Evolutionary conservation across 2,888 invertebrate genomes (phyloP).

Genomic region (Odiellus spinosus): DNA sequence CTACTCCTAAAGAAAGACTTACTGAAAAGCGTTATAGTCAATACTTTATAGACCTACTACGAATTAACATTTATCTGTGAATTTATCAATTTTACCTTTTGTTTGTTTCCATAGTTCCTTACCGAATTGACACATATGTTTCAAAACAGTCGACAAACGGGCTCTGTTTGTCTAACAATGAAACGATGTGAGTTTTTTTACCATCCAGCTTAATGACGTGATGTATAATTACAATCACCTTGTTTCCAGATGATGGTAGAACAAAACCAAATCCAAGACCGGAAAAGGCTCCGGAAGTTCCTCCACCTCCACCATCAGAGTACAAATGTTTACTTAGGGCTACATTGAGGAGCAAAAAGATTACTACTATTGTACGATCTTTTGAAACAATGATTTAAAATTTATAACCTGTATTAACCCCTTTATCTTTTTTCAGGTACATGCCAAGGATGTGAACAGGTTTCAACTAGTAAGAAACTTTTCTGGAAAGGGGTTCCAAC

Average conservation of each 20-base stretch:
- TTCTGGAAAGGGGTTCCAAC: too few species aligned
- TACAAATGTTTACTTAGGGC: constrained; percentile 70
- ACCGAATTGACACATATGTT: constrained; percentile 69
- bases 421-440: constrained; percentile 33
- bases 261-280: constrained; percentile 51
- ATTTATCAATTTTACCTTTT: background rate
- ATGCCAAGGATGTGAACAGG: constrained; percentile 74
- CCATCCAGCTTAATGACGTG: too few species aligned
- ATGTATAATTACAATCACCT: too few species aligned
- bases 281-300: constrained; percentile 39
- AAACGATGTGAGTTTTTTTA: constrained; percentile 77
- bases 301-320: constrained; percentile 33
- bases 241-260: constrained; percentile 50
- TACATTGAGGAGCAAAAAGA: constrained; percentile 57
- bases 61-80: background rate
- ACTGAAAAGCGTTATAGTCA: too few species aligned
- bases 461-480: constrained; percentile 53
- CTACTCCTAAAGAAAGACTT: too few species aligned
- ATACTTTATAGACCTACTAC: too few species aligned
- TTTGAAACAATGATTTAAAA: background rate
- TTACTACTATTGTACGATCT: constrained; percentile 31
- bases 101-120: constrained; percentile 41
- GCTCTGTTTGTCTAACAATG: constrained; percentile 73
- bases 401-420: background rate
- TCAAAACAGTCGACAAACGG: constrained; percentile 57